These are phyloP conservation scores for Dendronephthya gigantea DNA, from an alignment of 64 coral and sea anemone genomes.

Conservation along the genomic window DNA sequence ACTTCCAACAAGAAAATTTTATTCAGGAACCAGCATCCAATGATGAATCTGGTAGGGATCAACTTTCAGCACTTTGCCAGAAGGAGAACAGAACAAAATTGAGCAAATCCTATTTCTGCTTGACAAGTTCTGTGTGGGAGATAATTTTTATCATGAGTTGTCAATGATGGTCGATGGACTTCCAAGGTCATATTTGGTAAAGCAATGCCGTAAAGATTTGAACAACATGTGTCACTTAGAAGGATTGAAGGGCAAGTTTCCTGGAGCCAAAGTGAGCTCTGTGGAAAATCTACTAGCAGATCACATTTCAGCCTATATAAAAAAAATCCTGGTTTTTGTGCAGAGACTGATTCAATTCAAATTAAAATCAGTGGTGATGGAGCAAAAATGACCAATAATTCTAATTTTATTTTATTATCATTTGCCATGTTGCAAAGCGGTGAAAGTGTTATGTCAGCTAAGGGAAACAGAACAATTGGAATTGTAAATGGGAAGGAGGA, in stretches of 20 bases:
- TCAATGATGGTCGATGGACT: conserved; percentile 32
- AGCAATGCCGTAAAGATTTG: too few relatives aligned
- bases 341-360: background rate
- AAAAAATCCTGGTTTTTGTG: conserved; percentile 11
- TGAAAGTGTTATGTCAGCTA: background rate
- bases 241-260: too few relatives aligned
- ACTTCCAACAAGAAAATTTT: too few relatives aligned
- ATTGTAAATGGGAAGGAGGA: conserved; percentile 32
- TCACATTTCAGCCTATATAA: conserved; percentile 11
- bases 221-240: conserved; percentile 45
- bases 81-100: too few relatives aligned
- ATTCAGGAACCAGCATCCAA: too few relatives aligned
- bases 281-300: background rate
- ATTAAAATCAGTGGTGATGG: background rate
- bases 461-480: conserved; percentile 24
- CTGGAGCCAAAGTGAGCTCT: conserved; percentile 3
- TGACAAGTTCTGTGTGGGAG: conserved; percentile 42
- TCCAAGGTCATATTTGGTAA: conserved; percentile 36
- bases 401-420: background rate
- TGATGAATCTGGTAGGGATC: too few relatives aligned
- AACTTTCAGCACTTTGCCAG: too few relatives aligned
- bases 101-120: conserved; percentile 30
- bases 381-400: background rate
- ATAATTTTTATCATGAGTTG: conserved; percentile 41
- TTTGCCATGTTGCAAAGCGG: background rate